Conservation (phyloP, 2,888 invertebrate genomes). For the Griposia aprilina region DNA sequence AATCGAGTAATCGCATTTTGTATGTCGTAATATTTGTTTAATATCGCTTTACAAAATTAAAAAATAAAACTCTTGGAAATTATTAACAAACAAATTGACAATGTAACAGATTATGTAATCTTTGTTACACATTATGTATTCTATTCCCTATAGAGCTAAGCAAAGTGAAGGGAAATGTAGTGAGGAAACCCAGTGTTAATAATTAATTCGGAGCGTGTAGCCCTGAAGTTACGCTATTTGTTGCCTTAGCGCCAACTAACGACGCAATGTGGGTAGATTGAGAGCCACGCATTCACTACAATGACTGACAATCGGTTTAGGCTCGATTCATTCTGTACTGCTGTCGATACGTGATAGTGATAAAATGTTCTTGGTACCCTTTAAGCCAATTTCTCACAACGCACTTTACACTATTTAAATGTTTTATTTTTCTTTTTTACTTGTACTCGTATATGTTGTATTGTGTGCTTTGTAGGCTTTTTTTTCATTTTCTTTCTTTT, state of each 20-base stretch:
- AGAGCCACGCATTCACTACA: slow-evolving; percentile 45
- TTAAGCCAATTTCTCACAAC: neutral
- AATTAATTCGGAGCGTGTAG: slow-evolving; percentile 61
- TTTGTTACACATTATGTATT: slow-evolving; percentile 54
- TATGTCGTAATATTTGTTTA: neutral
- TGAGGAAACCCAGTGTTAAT: slow-evolving; percentile 62
- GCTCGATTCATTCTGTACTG: slow-evolving; percentile 16
- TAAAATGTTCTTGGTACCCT: slow-evolving; percentile 17
- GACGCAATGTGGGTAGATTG: slow-evolving; percentile 53
- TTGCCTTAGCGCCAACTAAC: slow-evolving; percentile 54
- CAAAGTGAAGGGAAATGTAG: slow-evolving; percentile 60
- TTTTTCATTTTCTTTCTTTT: too few relatives aligned
- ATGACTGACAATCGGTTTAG: slow-evolving; percentile 47
- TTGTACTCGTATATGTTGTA: too few relatives aligned
- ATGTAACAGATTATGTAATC: slow-evolving; percentile 39
- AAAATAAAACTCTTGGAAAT: neutral
- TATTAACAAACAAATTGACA: slow-evolving; percentile 20
- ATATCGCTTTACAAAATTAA: neutral
- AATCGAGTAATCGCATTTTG: neutral
- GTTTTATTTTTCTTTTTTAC: too few relatives aligned
- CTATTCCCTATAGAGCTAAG: slow-evolving; percentile 52
- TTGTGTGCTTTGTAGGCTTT: too few relatives aligned
- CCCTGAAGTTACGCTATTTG: slow-evolving; percentile 59
- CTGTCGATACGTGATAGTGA: slow-evolving; percentile 23
- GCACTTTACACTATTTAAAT: too few relatives aligned